A percentile compares a stretch with the other conserved stretches of the same genome.
Conservation (phyloP, 2,113 vertebrate species). For the Stomatorhinus ivindoensis region DNA sequence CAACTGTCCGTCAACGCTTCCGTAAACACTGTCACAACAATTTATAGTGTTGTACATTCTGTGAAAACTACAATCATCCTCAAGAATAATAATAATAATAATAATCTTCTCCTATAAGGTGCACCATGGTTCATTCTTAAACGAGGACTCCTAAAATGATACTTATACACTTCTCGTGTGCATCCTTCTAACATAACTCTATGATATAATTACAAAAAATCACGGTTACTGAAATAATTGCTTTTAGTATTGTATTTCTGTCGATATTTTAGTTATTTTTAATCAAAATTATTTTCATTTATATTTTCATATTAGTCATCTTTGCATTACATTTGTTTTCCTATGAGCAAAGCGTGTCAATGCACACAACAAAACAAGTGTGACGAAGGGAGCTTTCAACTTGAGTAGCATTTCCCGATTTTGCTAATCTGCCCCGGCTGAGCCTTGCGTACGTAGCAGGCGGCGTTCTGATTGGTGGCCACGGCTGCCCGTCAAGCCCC, state of each 20-base stretch:
- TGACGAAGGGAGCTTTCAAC: not conserved
- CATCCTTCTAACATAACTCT: not conserved
- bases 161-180: not conserved
- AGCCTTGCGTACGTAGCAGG: not conserved
- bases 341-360: not conserved
- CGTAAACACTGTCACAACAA: not conserved
- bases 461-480: slow-evolving; percentile 36
- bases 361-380: not conserved
- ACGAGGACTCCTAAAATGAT: not conserved
- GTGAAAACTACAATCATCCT: not conserved
- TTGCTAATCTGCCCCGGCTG: not conserved
- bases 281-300: not conserved
- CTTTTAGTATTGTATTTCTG: not conserved
- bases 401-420: not conserved
- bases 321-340: not conserved
- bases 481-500: slow-evolving; percentile 44
- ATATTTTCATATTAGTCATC: not conserved
- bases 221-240: not conserved
- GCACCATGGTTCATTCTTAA: not conserved
- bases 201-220: not conserved
- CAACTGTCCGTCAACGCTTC: not conserved
- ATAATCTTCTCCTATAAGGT: not conserved
- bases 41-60: not conserved
- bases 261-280: not conserved
- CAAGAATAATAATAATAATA: not conserved